Evolutionary conservation across 2,113 vertebrate genomes (phyloP), one percentile per base, ranked within the genome.

Genomic region (Daubentonia madagascariensis): DNA sequence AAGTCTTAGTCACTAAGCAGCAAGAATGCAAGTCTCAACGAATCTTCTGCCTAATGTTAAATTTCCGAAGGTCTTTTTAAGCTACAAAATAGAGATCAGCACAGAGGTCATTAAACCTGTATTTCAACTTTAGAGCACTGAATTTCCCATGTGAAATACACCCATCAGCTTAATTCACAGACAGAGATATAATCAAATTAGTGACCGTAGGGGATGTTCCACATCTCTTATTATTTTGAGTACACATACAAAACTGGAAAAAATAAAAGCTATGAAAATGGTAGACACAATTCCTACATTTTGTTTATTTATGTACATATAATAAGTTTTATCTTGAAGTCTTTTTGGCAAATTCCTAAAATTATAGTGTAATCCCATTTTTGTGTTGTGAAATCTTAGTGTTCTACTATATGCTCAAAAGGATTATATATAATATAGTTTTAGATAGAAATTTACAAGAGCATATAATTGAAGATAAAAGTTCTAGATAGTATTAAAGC

Each of bases 41-140:
- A 73, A 43, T 40, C 45, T 61, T 70, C 50, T 85, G 67, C 28
- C 25, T 84, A 57, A 8, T 52, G 23, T 81, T 95, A 93, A 95
- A 94, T 97, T 96, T 94, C 84, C 86, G 40, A 70, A 85, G 68
- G 17, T 79, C 91, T 91, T 80, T 89, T 93, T 68, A 97, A 97
- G 67, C 68, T 91, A 89, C 93, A 97, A 94, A 97, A 88, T 83
- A 96, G 90, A 97, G 43, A 91, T 87, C 8, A 68, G 76, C 37
- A 87, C 79, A 93, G 81, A 97, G 88, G 85, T 95, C 89, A 91
- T 85, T 96, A 95, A 96, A 93, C 72, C 91, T 93, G 68, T 80
- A 89, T 93, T 95, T 96, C 88, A 95, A 17, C 81, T 91, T 35
- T 48, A 89, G n/a, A 95, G 48, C 17, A 68, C 54, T 84, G 50